Base-by-base conservation (phyloP, 2,113 vertebrate species). In the Polyodon spathula region DNA sequence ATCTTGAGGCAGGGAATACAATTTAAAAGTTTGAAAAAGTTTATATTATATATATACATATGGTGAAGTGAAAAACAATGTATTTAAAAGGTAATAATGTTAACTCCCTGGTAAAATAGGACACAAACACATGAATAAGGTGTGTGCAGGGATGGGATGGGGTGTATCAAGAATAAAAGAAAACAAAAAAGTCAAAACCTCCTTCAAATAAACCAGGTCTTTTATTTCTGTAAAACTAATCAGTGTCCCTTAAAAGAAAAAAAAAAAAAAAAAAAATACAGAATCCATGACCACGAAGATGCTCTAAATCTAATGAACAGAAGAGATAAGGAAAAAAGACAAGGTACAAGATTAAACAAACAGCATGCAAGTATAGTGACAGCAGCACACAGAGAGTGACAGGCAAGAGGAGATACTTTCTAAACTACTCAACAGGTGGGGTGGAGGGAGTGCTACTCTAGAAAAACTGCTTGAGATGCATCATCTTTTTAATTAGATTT, bases 271-370 rank as follows among this genome's bases (percentile, higher is more conserved):
- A n/a, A 62, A 15, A 6, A 60, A 62, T 40, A 71, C 68, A 68
- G 41, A 65, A 44, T 53, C 73, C 72, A 64, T 78, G 80, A 85
- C 86, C 75, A 81, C 85, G 83, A 84, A 86, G 81, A 84, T 75
- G 77, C 67, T 56, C 40, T n/a, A 40, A n/a, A 2, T 58, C 62
- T 58, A 59, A 74, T 51, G 43, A 63, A 55, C 63, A 69, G 62
- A 37, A 66, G 63, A 53, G 67, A n/a, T n/a, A 74, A 56, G 62
- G 66, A 63, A 42, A 69, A 68, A 73, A 81, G 75, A 73, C 15
- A 81, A 83, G 81, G 53, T 64, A 68, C 74, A 75, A 41, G 73
- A 74, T 73, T 53, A 6, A 73, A 61, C 55, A 74, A 74, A 66
- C 68, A 77, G 70, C 80, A 84, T 72, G 68, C 71, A 68, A 60